Conservation (phyloP, 2,888 invertebrate genomes). For the Dolichopus griseipennis region DNA sequence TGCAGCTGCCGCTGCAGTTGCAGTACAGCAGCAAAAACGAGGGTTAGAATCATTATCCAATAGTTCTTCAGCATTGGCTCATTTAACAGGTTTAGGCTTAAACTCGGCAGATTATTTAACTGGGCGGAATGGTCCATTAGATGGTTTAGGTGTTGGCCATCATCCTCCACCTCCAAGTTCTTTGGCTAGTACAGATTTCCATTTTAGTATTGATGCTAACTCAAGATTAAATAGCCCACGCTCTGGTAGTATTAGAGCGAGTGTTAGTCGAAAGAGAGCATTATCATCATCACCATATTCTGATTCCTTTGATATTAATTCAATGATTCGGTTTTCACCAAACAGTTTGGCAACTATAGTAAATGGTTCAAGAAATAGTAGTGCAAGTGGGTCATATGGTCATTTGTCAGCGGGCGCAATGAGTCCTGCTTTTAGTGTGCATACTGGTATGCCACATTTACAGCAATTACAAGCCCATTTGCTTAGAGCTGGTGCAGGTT, state of each 20-base stretch:
- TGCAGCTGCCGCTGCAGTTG: conserved; percentile 29
- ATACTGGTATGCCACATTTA: conserved; percentile 50
- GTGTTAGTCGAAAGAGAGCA: conserved; percentile 79
- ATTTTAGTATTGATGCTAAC: conserved; percentile 79
- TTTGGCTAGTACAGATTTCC: conserved; percentile 78
- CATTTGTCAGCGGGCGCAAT: conserved; percentile 92
- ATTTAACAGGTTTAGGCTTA: conserved; percentile 49
- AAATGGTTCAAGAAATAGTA: conserved; percentile 67
- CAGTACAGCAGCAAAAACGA: conserved; percentile 23
- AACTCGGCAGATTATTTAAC: conserved; percentile 53
- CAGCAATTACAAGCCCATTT: conserved; percentile 75
- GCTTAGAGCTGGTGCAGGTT: conserved; percentile 49
- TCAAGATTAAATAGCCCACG: conserved; percentile 60
- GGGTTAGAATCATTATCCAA: neutral
- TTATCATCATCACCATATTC: conserved; percentile 92
- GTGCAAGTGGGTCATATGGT: conserved; percentile 89
- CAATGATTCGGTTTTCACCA: conserved; percentile 91
- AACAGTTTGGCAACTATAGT: conserved; percentile 76
- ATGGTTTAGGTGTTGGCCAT: conserved; percentile 24
- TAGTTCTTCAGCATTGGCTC: conserved; percentile 29
- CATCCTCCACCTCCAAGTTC: conserved; percentile 51
- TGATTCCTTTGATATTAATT: conserved; percentile 90
- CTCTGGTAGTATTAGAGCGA: conserved; percentile 45
- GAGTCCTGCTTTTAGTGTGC: conserved; percentile 69
- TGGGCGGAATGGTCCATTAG: conserved; percentile 42